Evolutionary conservation across 2,113 vertebrate genomes (phyloP), one percentile per base, ranked within the genome.

Genomic region (Scomber colias): DNA sequence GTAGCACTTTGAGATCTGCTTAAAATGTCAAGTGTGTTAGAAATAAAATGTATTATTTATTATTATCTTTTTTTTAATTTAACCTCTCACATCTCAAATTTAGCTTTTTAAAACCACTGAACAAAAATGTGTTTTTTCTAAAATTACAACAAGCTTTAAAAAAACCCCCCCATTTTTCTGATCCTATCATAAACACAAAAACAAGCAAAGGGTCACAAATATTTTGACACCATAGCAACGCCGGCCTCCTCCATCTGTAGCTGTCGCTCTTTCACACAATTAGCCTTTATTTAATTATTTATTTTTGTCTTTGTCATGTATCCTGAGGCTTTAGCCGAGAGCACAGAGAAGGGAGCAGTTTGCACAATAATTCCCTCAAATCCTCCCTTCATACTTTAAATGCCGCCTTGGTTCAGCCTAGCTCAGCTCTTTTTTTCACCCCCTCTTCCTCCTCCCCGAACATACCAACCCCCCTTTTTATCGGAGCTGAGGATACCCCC

Each of bases 281-380:
- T 15, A 69, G 17, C 19, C 45, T 60, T 71, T 75, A 74, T 74
- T 64, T 6, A 31, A 30, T 59, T 9, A 1, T 59, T 8, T 16
- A n/a, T 54, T 19, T 35, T 3, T 31, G 56, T 55, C 64, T 31
- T 45, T 27, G 16, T 0, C 59, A 11, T 11, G 13, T 64, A 48
- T 19, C 31, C 35, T 75, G 57, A 71, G 70, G 68, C 87, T 87
- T 91, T 72, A 60, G 71, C 53, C 67, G 3, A 66, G 70, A 62
- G 24, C 2, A 51, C 1, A 19, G 71, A 70, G 69, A 66, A 50
- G 71, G 62, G 66, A 75, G 66, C 65, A 35, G 35, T 86, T 82
- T 82, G 76, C 31, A 57, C 62, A 10, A 21, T 82, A 87, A 87
- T 73, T 77, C 75, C 70, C 40, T 82, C 46, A 72, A 84, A 87